These are phyloP conservation scores for Cyclura pinguis DNA, from an alignment of 2,797 vertebrate species.

Conservation along the genomic window DNA sequence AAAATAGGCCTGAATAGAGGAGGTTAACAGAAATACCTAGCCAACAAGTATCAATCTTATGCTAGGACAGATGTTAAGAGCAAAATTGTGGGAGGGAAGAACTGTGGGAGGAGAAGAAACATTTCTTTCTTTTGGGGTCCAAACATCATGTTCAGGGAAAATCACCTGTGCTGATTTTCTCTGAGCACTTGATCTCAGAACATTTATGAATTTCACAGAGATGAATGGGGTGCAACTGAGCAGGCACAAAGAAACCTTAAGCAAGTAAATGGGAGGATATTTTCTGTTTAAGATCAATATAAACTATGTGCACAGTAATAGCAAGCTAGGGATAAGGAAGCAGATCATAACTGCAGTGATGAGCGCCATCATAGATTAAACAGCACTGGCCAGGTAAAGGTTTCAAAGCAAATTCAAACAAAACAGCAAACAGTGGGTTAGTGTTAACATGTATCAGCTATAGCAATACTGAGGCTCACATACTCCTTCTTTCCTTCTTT, in stretches of 20 bases:
- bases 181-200: neutral
- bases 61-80: neutral
- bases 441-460: neutral
- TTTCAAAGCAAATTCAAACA: neutral
- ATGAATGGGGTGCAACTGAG: neutral
- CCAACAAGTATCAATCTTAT: neutral
- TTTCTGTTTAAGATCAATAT: neutral
- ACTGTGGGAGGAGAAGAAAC: neutral
- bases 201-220: neutral
- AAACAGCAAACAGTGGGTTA: neutral
- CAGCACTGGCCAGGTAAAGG: neutral
- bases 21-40: neutral
- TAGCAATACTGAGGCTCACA: neutral
- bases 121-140: neutral
- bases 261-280: neutral
- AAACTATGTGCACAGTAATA: neutral
- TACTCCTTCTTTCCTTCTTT: neutral
- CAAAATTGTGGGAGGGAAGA: constrained; percentile 1
- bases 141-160: neutral
- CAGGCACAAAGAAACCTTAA: neutral
- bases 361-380: neutral
- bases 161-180: neutral
- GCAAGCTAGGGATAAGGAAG: neutral
- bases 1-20: neutral
- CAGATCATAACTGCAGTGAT: neutral